A percentile compares a stretch with the other conserved stretches of the same genome.
These are phyloP conservation scores for Cryptoblepharus egeriae DNA, from an alignment of 2,797 vertebrate genomes.

Conservation along the genomic window DNA sequence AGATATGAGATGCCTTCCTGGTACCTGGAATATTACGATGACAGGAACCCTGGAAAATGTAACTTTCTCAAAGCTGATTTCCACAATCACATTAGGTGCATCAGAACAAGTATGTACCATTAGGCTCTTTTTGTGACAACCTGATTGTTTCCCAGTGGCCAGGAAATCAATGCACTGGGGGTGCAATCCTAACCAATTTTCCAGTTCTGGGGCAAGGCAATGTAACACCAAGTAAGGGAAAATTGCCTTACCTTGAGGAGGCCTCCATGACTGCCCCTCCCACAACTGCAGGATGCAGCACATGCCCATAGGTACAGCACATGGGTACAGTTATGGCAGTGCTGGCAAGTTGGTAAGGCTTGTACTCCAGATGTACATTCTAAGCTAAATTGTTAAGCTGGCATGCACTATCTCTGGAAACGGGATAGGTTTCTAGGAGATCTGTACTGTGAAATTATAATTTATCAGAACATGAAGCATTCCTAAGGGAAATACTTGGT, in stretches of 20 bases:
- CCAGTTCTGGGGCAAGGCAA: too few relatives aligned
- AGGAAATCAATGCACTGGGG: too few relatives aligned
- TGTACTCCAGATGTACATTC: too few relatives aligned
- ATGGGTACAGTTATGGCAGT: too few relatives aligned
- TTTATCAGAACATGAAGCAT: not conserved
- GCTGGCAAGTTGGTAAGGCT: too few relatives aligned
- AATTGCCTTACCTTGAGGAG: too few relatives aligned
- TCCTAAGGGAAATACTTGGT: not conserved
- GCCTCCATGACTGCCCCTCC: too few relatives aligned
- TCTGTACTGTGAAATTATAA: not conserved
- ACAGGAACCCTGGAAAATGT: not conserved
- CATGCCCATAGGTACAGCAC: too few relatives aligned
- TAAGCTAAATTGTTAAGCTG: not conserved
- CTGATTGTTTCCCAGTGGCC: not conserved
- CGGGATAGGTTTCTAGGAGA: not conserved
- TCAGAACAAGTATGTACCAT: not conserved
- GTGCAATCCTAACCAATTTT: too few relatives aligned
- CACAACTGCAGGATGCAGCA: too few relatives aligned
- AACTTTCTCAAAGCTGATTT: not conserved
- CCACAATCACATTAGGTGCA: not conserved
- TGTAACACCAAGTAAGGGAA: too few relatives aligned
- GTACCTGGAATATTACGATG: too few relatives aligned
- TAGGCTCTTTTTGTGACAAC: accelerated
- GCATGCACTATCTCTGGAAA: not conserved
- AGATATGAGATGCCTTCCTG: not conserved